Conservation (phyloP, 2,797 vertebrate species). For the Fringilla coelebs region DNA sequence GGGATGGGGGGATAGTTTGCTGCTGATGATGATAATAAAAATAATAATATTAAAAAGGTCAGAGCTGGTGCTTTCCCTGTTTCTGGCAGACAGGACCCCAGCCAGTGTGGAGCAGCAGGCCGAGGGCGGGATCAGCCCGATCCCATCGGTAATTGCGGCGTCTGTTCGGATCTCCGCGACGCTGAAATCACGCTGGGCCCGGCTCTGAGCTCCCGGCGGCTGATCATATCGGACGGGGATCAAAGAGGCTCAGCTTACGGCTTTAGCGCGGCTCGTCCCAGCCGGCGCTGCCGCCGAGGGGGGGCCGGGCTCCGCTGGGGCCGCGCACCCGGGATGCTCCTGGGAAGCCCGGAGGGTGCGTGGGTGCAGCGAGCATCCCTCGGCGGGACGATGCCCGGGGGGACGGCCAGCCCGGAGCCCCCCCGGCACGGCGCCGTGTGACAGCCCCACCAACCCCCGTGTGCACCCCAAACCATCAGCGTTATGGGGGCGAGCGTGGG, state of each 20-base stretch:
- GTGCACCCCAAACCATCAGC: neutral
- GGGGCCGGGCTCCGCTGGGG: neutral
- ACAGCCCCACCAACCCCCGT: fast-evolving
- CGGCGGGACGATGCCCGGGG: fast-evolving
- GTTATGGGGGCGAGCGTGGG: fast-evolving
- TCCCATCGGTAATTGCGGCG: neutral
- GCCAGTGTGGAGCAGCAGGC: neutral
- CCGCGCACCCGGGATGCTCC: fast-evolving
- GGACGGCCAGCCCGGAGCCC: neutral
- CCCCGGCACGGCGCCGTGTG: fast-evolving
- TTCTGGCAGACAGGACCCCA: neutral
- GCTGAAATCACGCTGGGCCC: conserved; percentile 25
- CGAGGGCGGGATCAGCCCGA: neutral
- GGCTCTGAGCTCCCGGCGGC: conserved; percentile 8
- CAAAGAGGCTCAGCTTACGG: conserved; percentile 55
- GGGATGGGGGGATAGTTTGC: neutral
- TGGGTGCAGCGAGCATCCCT: neutral
- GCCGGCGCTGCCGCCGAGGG: neutral
- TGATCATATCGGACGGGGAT: conserved; percentile 41
- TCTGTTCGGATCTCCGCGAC: neutral
- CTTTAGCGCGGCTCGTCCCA: conserved; percentile 6
- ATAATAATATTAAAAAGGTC: neutral
- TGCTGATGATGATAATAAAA: neutral
- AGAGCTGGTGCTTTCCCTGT: neutral
- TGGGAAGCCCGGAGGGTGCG: neutral